These are phyloP conservation scores for Lucilia cuprina DNA, from an alignment of 1,140 invertebrate species.

Conservation along the genomic window DNA sequence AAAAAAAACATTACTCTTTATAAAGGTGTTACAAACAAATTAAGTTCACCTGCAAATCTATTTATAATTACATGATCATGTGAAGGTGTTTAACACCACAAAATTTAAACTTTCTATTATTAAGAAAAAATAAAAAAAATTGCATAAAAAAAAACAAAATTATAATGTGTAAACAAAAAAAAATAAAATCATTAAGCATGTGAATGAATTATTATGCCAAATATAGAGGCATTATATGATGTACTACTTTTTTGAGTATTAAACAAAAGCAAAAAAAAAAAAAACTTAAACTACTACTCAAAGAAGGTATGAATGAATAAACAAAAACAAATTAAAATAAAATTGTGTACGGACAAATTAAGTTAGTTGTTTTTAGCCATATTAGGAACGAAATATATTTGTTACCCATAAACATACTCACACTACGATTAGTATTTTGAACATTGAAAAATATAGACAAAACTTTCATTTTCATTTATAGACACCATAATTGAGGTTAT, in stretches of 20 bases:
- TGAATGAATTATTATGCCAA: slow-evolving; percentile 1
- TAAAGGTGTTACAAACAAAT: neutral
- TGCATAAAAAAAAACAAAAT: neutral
- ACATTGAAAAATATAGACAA: neutral
- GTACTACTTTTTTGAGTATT: no score
- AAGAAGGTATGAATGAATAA: neutral
- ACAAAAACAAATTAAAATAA: neutral
- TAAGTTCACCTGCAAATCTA: neutral
- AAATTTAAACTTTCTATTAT: neutral
- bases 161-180: neutral
- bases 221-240: neutral
- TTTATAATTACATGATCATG: slow-evolving; percentile 4
- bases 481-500: neutral
- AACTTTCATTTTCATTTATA: neutral
- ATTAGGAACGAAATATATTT: neutral
- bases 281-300: neutral
- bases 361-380: neutral
- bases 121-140: neutral
- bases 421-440: no score
- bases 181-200: neutral
- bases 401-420: neutral
- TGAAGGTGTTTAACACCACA: neutral
- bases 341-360: neutral
- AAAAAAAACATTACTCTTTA: neutral
- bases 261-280: neutral